Evolutionary conservation across 2,888 invertebrate genomes (phyloP), one percentile per base, ranked within the genome.

Genomic region (Hydroisotoma schaefferi): DNA sequence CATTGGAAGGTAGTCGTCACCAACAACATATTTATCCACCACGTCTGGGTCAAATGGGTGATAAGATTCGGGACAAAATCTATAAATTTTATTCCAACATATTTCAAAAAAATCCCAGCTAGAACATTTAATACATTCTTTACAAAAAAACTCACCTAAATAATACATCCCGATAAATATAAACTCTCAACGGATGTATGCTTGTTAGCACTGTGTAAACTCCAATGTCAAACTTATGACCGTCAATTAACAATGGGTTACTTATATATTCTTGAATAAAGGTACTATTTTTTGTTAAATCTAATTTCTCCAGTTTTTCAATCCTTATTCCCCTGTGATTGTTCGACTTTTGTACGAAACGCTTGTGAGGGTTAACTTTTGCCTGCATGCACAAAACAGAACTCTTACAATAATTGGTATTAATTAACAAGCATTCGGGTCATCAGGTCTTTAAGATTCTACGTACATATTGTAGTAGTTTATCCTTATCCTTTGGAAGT

Each of bases 171-270:
- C 88, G 90, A 75, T 92, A 91, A 74, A 88, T 86, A 75, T 97
- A 98, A 1, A 88, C 84, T 68, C 94, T 81, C 23, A 98, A 78
- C 1, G 98, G 98, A 77, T 92, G 84, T 1, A 97, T 81, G 0
- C 94, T 95, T 0, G 94, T 95, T 22, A 98, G 79, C 1, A 88
- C 86, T 0, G 90, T 90, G 76, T 98, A 98, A 59, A 98, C 85
- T 8, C 98, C 97, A 76, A 98, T 90, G 78, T 98, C 98, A 78
- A 98, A 98, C 80, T 94, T 95, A 77, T 90, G 85, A 1, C 92
- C 93, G 76, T 93, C 93, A 2, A 98, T 87, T 20, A 98, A 80
- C 72, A 89, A 85, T 3, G 97, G 97, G 66, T 85, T 87, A 70
- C 87, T 85, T 23, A 98, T 81, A 76, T 87, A 98, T 10, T 63